Conservation (phyloP, 2,888 invertebrate genomes). For the Shargacucullia verbasci region DNA sequence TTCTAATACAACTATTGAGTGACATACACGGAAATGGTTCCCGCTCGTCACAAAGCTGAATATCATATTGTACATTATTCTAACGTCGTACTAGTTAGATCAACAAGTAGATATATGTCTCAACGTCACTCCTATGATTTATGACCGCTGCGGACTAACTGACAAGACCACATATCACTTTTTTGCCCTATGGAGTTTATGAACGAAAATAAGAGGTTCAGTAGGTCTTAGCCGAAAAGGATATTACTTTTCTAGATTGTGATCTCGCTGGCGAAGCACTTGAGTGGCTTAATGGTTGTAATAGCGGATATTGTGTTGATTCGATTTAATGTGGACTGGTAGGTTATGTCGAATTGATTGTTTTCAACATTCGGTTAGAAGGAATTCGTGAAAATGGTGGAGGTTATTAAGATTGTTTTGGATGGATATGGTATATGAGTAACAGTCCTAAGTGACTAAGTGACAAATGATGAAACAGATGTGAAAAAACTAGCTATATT, state of each 20-base stretch:
- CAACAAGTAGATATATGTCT: conserved; percentile 67
- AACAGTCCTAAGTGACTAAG: conserved; percentile 1
- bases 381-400: conserved; percentile 30
- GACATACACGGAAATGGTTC: conserved; percentile 37
- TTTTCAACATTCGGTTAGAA: conserved; percentile 29
- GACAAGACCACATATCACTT: conserved; percentile 60
- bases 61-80: conserved; percentile 43
- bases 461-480: conserved; percentile 8
- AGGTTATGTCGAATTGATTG: conserved; percentile 26
- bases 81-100: conserved; percentile 52
- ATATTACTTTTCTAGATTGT: conserved; percentile 80
- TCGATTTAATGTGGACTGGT: conserved; percentile 38
- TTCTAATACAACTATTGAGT: conserved; percentile 28
- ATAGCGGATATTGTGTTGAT: conserved; percentile 45
- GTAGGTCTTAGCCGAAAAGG: conserved; percentile 70
- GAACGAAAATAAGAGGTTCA: conserved; percentile 61
- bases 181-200: conserved; percentile 65
- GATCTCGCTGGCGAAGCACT: conserved; percentile 68
- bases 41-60: conserved; percentile 29
- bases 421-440: conserved; percentile 3
- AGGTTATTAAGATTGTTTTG: background rate
- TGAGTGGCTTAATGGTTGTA: conserved; percentile 56
- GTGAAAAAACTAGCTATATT: conserved; percentile 10
- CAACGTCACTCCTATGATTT: conserved; percentile 71
- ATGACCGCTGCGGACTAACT: conserved; percentile 63